phyloP scores from a whole-genome alignment of 2,113 vertebrate genomes.

The Thinocorus orbignyianus region DNA sequence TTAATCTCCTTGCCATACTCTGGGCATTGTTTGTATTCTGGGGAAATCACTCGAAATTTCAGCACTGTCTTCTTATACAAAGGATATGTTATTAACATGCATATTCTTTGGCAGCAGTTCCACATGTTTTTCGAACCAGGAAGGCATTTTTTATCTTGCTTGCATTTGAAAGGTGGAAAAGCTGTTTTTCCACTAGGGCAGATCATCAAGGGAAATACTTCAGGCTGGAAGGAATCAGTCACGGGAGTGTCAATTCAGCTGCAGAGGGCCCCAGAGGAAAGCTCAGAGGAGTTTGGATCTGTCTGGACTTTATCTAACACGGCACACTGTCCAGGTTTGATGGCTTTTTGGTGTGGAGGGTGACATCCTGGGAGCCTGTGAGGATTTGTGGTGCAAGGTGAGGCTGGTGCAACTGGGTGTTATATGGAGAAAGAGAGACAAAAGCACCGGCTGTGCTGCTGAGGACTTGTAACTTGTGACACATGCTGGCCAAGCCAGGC shows the following conservation, averaged over 20 bases:
- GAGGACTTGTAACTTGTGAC: neutral
- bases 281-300: neutral
- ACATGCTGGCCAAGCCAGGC: neutral
- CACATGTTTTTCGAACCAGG: slow-evolving; percentile 5
- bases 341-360: neutral
- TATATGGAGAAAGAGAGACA: neutral
- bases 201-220: slow-evolving; percentile 47
- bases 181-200: slow-evolving; percentile 35
- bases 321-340: neutral
- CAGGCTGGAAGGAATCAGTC: slow-evolving; percentile 63
- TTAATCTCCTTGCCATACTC: slow-evolving; percentile 37
- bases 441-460: neutral
- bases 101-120: slow-evolving; percentile 29
- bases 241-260: slow-evolving; percentile 33
- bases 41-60: slow-evolving; percentile 26
- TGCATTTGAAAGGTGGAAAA: slow-evolving; percentile 49
- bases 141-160: slow-evolving; percentile 54
- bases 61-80: neutral
- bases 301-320: slow-evolving; percentile 1
- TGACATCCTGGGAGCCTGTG: neutral
- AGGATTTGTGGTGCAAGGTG: neutral
- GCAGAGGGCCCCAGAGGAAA: slow-evolving; percentile 22
- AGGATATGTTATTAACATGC: slow-evolving; percentile 35
- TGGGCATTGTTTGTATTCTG: slow-evolving; percentile 34
- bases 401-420: neutral